Evolutionary conservation across 2,888 invertebrate genomes (phyloP), one percentile per base, ranked within the genome.

Genomic region (Drosophila ochracea): DNA sequence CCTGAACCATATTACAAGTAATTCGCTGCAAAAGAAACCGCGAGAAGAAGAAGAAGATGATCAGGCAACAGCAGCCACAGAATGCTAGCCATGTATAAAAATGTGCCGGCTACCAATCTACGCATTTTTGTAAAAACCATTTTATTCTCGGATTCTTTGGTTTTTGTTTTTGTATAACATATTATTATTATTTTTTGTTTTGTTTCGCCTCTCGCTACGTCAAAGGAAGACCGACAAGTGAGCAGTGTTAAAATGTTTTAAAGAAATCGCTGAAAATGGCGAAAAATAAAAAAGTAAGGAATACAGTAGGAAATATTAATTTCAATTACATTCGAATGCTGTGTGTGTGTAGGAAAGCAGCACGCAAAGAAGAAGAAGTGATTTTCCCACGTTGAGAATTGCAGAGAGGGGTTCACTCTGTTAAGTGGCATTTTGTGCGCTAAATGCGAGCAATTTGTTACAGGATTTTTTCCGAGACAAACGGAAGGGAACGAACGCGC

Each of bases 91-190:
- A 73, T 71, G 79, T 82, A 68, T 70, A 76, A 84, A 89, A 85
- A 85, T 85, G 90, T 90, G 81, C 81, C 83, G 76, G 89, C 87
- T 89, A 75, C 89, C 85, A 90, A 86, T 89, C 87, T 89, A 86
- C 91, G 91, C 84, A 84, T 80, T 83, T 81, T 82, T 74, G 57
- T 35, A 41, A 43, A 31, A 58, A 30, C 62, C 61, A 60, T 70
- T 76, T 76, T 65, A 66, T 57, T 73, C 43, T 57, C 37, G 49
- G 35, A 50, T 73, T 62, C 50, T 53, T 57, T 80, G 71, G 55
- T 65, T 57, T 31, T n/a, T 55, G 25, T 25, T 54, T 54, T 54
- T 57, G 19, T 37, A 37, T 30, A 28, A 57, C n/a, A 39, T 31
- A 16, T 7, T 41, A 19, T n/a, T 31, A 10, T 4, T 41, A 4